Evolutionary conservation across 1,140 invertebrate genomes (phyloP).

Genomic region (Temnothorax longispinosus): DNA sequence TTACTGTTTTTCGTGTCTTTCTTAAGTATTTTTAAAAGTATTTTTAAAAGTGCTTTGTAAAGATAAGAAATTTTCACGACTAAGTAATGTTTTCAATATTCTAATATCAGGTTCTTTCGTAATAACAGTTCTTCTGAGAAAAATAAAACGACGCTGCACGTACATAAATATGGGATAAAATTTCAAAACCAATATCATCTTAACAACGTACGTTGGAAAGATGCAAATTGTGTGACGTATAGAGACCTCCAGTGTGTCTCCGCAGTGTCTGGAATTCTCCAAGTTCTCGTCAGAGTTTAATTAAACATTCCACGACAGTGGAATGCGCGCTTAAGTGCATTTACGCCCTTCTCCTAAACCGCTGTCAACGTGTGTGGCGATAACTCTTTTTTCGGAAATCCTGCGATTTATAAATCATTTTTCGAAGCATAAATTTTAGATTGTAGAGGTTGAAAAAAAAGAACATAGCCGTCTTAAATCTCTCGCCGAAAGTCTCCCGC

Average conservation of each 20-base stretch:
- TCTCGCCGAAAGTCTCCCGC: not conserved
- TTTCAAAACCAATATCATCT: conserved; percentile 23
- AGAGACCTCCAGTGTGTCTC: conserved; percentile 34
- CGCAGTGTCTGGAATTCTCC: conserved; percentile 48
- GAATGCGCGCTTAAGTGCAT: conserved; percentile 45
- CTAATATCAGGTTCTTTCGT: not conserved
- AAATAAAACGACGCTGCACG: not conserved
- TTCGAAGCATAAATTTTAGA: not conserved
- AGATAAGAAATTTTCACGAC: not conserved
- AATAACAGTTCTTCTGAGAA: not conserved
- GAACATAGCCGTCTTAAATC: not conserved
- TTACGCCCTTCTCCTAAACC: conserved; percentile 28
- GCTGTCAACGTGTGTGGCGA: conserved; percentile 35
- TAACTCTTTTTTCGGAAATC: not conserved
- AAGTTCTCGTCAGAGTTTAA: conserved; percentile 70
- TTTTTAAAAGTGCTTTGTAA: not conserved
- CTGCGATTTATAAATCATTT: not conserved
- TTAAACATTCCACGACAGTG: conserved; percentile 69
- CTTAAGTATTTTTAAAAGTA: not conserved
- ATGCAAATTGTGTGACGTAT: conserved; percentile 56
- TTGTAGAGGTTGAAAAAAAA: not conserved
- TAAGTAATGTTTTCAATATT: not conserved
- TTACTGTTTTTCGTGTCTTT: not conserved
- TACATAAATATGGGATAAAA: not conserved
- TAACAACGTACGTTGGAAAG: not conserved